A percentile compares a stretch with the other conserved stretches of the same genome.
Evolutionary conservation across 2,113 vertebrate species (phyloP).

Genomic region (Oxyura jamaicensis): DNA sequence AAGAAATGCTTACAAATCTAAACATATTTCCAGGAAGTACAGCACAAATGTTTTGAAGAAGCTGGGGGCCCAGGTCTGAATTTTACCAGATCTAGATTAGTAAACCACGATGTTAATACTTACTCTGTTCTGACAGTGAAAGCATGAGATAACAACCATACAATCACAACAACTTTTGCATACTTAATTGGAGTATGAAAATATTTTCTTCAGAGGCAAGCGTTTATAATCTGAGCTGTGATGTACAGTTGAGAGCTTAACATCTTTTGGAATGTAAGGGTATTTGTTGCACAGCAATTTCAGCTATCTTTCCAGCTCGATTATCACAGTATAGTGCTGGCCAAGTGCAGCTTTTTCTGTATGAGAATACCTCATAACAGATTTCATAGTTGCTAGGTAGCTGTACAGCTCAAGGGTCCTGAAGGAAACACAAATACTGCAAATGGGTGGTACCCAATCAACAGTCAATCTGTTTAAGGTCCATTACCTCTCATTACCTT

Average conservation of each 20-base stretch:
- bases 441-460: constrained; percentile 73
- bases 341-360: constrained; percentile 66
- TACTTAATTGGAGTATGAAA: neutral
- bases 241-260: neutral
- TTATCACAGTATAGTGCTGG: constrained; percentile 50
- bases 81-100: neutral
- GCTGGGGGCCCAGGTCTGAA: neutral
- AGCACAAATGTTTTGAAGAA: neutral
- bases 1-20: neutral
- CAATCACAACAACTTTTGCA: neutral
- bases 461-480: constrained; percentile 66
- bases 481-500: constrained; percentile 65
- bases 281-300: constrained; percentile 39
- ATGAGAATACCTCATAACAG: constrained; percentile 72
- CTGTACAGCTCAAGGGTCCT: constrained; percentile 71
- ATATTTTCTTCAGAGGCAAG: neutral
- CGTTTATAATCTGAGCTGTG: neutral
- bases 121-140: neutral
- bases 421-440: constrained; percentile 69
- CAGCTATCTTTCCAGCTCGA: constrained; percentile 67
- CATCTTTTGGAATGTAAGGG: neutral
- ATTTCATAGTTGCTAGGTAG: constrained; percentile 86
- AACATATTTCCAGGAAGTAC: neutral
- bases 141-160: neutral
- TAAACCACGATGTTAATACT: neutral